Evolutionary conservation across 2,888 invertebrate genomes (phyloP).

Genomic region (Ormyrus rosae): DNA sequence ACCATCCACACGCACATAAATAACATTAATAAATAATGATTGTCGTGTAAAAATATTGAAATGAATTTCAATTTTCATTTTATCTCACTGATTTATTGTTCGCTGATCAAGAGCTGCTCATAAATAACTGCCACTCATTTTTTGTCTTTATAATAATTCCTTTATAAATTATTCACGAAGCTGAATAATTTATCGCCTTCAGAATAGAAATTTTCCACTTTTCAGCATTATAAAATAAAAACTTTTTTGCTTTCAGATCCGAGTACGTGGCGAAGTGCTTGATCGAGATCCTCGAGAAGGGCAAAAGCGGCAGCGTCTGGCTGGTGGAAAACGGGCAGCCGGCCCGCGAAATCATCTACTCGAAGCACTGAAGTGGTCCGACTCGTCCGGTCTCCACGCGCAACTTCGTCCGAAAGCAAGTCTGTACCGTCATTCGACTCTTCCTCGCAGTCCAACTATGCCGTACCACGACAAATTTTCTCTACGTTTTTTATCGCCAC

Average conservation of each 20-base stretch:
- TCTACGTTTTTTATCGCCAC: constrained; percentile 47
- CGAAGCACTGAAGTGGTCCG: constrained; percentile 65
- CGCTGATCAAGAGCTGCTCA: too few species aligned
- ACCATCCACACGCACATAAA: too few species aligned
- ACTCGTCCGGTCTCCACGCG: background rate
- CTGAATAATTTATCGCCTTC: too few species aligned
- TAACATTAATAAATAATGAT: too few species aligned
- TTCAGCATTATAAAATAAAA: background rate
- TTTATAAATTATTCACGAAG: too few species aligned
- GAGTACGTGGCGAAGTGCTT: constrained; percentile 84
- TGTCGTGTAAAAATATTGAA: too few species aligned
- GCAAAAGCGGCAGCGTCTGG: constrained; percentile 85
- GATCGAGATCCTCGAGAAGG: constrained; percentile 81
- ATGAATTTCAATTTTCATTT: too few species aligned
- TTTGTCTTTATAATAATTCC: too few species aligned
- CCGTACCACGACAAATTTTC: constrained; percentile 61
- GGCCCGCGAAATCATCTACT: constrained; percentile 78
- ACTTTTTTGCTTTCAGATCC: constrained; percentile 61
- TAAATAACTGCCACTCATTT: too few species aligned
- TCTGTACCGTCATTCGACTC: constrained; percentile 55
- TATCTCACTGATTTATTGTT: too few species aligned
- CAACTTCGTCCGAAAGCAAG: constrained; percentile 17
- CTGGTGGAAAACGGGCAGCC: constrained; percentile 83
- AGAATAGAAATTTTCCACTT: too few species aligned
- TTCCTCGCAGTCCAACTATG: constrained; percentile 67